phyloP scores from a whole-genome alignment of 1,140 invertebrate species.

The Pseudobourletiella spinata region DNA sequence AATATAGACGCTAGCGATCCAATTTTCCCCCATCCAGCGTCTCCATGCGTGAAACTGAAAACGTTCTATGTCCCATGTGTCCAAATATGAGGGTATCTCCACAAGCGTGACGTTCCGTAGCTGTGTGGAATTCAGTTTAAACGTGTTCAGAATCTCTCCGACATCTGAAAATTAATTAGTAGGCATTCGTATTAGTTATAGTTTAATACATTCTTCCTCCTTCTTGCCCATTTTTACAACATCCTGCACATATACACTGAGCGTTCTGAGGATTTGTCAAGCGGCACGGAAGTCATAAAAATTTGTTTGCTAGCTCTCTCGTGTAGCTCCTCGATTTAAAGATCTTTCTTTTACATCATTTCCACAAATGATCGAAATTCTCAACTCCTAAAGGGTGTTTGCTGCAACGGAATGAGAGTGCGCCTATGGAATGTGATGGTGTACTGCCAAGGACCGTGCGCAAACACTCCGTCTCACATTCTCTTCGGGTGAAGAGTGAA shows the following conservation, averaged over 20 bases:
- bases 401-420: no score
- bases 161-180: background rate
- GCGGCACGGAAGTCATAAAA: no score
- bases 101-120: background rate
- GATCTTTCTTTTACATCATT: background rate
- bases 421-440: no score
- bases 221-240: background rate
- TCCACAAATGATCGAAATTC: no score
- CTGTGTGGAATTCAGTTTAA: background rate
- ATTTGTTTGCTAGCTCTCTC: no score
- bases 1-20: constrained; percentile 56
- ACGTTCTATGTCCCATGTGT: constrained; percentile 4
- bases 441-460: no score
- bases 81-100: background rate
- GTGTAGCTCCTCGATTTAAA: no score
- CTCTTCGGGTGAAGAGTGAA: no score
- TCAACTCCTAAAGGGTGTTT: no score
- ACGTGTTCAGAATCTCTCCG: background rate
- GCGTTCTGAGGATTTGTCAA: no score
- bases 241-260: background rate
- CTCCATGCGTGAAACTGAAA: constrained; percentile 4
- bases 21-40: constrained; percentile 2
- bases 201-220: background rate
- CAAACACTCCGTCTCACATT: no score
- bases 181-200: background rate